Evolutionary conservation across 2,797 vertebrate genomes (phyloP), one percentile per base, ranked within the genome.

Genomic region (Microctenopoma steveboyesi): DNA sequence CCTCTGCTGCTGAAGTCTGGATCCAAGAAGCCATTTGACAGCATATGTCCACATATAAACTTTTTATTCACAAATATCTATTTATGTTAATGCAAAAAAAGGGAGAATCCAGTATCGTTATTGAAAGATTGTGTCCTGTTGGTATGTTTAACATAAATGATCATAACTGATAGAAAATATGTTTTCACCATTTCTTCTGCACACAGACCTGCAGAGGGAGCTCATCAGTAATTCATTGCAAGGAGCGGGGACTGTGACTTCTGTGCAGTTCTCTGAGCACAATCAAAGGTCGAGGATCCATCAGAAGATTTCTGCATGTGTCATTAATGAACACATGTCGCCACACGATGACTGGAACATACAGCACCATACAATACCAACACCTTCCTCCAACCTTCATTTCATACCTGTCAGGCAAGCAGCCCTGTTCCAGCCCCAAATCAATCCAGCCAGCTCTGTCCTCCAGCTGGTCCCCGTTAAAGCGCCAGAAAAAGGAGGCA

Each of bases 391-490:
- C 54, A 30, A 54, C 51, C 61, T 67, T 57, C 74, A 69, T 40
- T 58, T 81, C 49, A 18, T 22, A 60, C 76, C 81, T 8, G 68
- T 47, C 47, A 28, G 60, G 43, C 67, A 56, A 43, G 53, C 25
- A 3, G n/a, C 76, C 58, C 73, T 72, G 22, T 56, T 14, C 33
- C 76, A 48, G 48, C 25, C 63, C 28, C 27, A 70, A 14, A 27
- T 59, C 53, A 60, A 49, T 47, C 61, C 66, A 0, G 18, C 52
- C 1, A 7, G 85, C 0, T 83, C 92, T 0, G 93, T 97, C 72
- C 97, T 97, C 76, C 93, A 95, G 72, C 94, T 93, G 0, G 95
- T 95, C 6, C 96, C 96, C 3, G 98, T 98, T 81, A 92, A 88
- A 59, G 90, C 88, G 48, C 0, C 91, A 79, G 81, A 49, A 42